Base-by-base conservation (phyloP, 2,797 vertebrate genomes). In the Hybognathus amarus region DNA sequence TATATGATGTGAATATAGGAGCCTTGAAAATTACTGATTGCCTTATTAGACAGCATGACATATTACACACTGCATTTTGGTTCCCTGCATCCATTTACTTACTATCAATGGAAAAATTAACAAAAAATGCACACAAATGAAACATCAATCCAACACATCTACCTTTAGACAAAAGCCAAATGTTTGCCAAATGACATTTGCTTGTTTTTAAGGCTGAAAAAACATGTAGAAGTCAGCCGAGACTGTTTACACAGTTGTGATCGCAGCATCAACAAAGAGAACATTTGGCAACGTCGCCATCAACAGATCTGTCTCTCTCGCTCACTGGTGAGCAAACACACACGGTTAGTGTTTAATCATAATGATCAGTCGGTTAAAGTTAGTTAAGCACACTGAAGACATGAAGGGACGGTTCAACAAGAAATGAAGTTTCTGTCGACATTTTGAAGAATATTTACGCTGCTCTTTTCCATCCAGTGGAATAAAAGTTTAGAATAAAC, bases 231-330 rank as follows among this genome's bases (percentile, higher is more conserved):
- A 91, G 91, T 90, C 91, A 92, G 92, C 87, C 85, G 75, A 88
- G 89, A 86, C 77, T 93, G 93, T 94, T 94, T 92, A 93, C 92
- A 90, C 90, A 91, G 90, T n/a, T 90, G 92, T 93, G 89, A 92
- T 89, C 73, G 22, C 68, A 33, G 12, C 7, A 81, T 63, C 68
- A 63, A 33, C 79, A 89, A 88, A 90, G 91, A 93, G 94, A 94
- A 93, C 93, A 94, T 94, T 93, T 94, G 92, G 83, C 69, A 79
- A 87, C 89, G 87, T 89, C 85, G 86, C 88, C 86, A 86, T 89
- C 78, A 85, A 85, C 81, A n/a, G 40, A 59, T 71, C 76, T 47
- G 36, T 47, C 45, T 47, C 45, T 54, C 20, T 78, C 42, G 87
- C 84, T 93, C 89, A 92, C 90, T 90, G 87, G 88, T 82, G 89